phyloP scores from a whole-genome alignment of 2,797 vertebrate genomes.

The Delichon dasypus region DNA sequence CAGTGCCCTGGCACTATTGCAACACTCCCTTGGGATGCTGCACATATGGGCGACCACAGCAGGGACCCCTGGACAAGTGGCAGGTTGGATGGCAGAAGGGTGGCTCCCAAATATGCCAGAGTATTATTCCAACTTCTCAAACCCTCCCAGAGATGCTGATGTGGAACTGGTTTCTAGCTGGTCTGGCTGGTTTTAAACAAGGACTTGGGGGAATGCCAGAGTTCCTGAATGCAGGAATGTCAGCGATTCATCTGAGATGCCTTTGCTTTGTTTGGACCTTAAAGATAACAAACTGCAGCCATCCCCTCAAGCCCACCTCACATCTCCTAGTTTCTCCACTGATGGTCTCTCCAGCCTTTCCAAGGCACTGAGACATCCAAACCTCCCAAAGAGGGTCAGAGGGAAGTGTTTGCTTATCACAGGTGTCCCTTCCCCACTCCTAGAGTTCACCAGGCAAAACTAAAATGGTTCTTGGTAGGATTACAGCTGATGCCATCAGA shows the following conservation, averaged over 20 bases:
- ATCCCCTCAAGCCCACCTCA: neutral
- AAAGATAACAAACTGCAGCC: neutral
- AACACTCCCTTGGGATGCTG: neutral
- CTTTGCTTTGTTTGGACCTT: neutral
- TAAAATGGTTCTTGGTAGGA: neutral
- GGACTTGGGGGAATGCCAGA: neutral
- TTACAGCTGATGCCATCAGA: neutral
- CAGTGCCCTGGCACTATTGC: neutral
- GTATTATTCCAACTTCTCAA: neutral
- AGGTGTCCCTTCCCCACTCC: neutral
- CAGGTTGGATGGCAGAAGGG: neutral
- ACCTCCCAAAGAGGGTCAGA: neutral
- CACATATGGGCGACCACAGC: rapidly evolving
- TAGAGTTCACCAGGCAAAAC: neutral
- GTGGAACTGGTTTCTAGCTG: neutral
- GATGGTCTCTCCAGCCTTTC: neutral
- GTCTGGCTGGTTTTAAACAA: neutral
- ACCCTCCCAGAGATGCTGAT: neutral
- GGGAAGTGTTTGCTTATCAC: neutral
- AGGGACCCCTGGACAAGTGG: rapidly evolving
- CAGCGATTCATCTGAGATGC: neutral
- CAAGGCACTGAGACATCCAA: neutral
- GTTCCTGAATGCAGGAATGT: neutral
- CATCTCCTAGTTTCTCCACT: neutral
- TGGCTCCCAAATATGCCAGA: neutral